Evolutionary conservation across 2,888 invertebrate species (phyloP).

Genomic region (Idaea biselata): DNA sequence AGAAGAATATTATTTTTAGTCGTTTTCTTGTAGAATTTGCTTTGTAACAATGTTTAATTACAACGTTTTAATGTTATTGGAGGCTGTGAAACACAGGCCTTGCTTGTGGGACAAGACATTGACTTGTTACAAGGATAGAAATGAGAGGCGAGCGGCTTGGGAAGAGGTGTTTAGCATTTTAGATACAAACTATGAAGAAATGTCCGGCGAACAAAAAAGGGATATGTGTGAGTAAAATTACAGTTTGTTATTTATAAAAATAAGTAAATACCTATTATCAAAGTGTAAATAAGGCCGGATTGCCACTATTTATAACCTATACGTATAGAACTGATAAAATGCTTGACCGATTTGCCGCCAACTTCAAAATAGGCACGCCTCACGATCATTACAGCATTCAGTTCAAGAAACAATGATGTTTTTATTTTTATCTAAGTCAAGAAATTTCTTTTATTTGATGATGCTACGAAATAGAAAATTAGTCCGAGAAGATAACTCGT

Average conservation of each 20-base stretch:
- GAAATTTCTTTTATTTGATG: too few species aligned
- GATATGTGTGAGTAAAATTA: neutral
- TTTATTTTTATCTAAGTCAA: too few species aligned
- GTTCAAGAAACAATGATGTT: too few species aligned
- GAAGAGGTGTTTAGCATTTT: constrained; percentile 60
- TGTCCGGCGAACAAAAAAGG: constrained; percentile 56
- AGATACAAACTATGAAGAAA: constrained; percentile 55
- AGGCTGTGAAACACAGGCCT: constrained; percentile 51
- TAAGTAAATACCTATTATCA: neutral
- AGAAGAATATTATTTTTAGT: neutral
- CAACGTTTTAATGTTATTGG: constrained; percentile 53
- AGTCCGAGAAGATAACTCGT: too few species aligned
- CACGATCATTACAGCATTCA: too few species aligned
- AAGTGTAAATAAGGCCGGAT: neutral
- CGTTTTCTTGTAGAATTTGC: too few species aligned
- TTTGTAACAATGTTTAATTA: constrained; percentile 56
- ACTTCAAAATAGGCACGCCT: too few species aligned
- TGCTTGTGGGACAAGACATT: constrained; percentile 67
- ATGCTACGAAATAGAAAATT: too few species aligned
- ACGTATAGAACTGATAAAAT: neutral
- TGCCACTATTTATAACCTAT: neutral
- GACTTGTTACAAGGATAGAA: constrained; percentile 65
- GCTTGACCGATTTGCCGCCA: neutral
- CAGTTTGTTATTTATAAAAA: neutral
- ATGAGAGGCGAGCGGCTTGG: constrained; percentile 64